phyloP scores from a whole-genome alignment of 2,113 vertebrate species.

The Paralichthys olivaceus region DNA sequence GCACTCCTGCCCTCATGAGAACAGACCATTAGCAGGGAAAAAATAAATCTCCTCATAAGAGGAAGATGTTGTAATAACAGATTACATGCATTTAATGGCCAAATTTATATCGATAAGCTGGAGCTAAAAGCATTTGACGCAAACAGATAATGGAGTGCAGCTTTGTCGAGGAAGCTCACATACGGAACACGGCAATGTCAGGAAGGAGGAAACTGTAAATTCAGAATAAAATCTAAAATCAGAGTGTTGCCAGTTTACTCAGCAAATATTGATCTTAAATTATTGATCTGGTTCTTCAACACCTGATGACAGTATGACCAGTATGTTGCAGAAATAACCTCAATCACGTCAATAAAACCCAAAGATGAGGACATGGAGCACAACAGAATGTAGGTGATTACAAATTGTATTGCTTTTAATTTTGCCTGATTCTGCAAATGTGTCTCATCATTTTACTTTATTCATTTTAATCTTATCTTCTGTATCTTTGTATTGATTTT shows the following conservation, averaged over 20 bases:
- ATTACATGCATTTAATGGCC: conserved; percentile 74
- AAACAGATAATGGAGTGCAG: conserved; percentile 41
- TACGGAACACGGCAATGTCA: neutral
- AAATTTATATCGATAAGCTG: conserved; percentile 68
- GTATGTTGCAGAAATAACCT: neutral
- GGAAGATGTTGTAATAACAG: conserved; percentile 68
- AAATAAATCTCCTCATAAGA: conserved; percentile 74
- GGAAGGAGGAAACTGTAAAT: neutral
- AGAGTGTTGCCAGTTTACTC: neutral
- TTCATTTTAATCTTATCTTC: no score
- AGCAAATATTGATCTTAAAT: neutral
- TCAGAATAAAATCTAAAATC: neutral
- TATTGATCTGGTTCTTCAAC: neutral
- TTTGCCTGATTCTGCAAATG: no score
- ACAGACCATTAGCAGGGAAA: conserved; percentile 61
- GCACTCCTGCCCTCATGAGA: conserved; percentile 59
- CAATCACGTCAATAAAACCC: neutral
- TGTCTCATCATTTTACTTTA: no score
- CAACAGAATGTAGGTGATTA: no score
- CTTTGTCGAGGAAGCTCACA: conserved; percentile 25
- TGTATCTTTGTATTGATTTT: no score
- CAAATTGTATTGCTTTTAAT: no score
- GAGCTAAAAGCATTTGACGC: conserved; percentile 57
- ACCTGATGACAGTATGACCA: neutral
- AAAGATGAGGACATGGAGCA: neutral